phyloP scores from a whole-genome alignment of 2,113 vertebrate species.

The Hylia prasina region DNA sequence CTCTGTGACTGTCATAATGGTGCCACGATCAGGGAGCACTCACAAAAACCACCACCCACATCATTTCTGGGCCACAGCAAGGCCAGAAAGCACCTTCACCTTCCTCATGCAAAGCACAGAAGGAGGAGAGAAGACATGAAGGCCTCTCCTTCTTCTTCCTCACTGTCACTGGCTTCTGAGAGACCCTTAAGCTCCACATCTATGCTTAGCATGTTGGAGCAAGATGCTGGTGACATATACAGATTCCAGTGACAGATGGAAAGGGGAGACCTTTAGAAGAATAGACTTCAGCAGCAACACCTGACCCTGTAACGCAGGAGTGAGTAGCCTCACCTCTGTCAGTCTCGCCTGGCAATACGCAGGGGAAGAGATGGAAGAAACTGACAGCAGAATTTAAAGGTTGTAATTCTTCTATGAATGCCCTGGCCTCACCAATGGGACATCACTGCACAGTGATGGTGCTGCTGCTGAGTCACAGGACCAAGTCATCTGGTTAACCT shows the following conservation, averaged over 20 bases:
- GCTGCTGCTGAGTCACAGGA: conserved; percentile 6
- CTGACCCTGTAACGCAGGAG: not conserved
- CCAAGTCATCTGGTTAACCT: not conserved
- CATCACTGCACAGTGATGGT: not conserved
- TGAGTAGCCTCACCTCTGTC: rapidly evolving
- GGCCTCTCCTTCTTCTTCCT: not conserved
- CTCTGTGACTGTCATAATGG: not conserved
- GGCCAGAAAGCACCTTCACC: not conserved
- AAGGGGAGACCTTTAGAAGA: not conserved
- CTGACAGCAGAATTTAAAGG: not conserved
- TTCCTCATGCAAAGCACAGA: not conserved
- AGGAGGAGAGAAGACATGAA: not conserved
- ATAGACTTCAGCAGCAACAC: not conserved
- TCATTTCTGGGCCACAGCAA: not conserved
- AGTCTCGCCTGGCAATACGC: not conserved
- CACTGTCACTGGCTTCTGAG: not conserved
- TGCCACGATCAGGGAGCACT: not conserved
- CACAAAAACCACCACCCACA: not conserved
- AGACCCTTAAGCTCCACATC: not conserved
- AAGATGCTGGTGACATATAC: no score
- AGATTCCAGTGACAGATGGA: not conserved
- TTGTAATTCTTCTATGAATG: rapidly evolving
- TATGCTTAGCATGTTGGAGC: not conserved
- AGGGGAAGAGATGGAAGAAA: not conserved
- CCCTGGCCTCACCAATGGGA: not conserved